These are phyloP conservation scores for Uria aalge DNA, from an alignment of 2,113 vertebrate species.

Conservation along the genomic window DNA sequence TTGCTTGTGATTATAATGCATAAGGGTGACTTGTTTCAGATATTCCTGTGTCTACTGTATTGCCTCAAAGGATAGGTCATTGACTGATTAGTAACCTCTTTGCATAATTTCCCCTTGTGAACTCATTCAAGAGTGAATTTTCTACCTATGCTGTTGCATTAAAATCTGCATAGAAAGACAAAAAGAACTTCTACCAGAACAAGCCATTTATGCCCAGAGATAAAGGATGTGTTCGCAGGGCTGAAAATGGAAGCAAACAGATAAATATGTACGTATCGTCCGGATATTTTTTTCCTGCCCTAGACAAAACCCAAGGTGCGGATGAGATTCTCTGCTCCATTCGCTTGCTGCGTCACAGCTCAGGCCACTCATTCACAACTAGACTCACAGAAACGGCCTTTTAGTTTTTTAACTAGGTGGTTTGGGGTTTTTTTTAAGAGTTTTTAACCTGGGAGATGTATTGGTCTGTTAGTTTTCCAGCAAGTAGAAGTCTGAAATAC, in stretches of 20 bases:
- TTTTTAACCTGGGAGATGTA: background rate
- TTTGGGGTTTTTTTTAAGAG: background rate
- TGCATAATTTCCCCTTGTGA: conserved; percentile 49
- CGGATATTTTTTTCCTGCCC: background rate
- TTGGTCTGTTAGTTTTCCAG: background rate
- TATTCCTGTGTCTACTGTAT: conserved; percentile 29
- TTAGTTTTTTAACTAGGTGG: background rate
- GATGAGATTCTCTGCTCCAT: background rate
- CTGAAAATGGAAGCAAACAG: conserved; percentile 22
- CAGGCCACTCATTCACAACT: background rate
- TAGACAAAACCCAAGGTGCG: background rate
- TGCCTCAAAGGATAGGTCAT: conserved; percentile 34
- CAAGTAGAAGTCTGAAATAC: background rate
- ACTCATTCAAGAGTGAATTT: conserved; percentile 40
- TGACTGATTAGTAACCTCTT: conserved; percentile 20
- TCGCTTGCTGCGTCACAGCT: fast-evolving
- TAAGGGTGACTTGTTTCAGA: conserved; percentile 32
- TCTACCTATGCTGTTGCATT: conserved; percentile 40
- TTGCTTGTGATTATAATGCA: conserved; percentile 12
- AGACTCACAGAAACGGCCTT: background rate
- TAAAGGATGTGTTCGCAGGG: background rate
- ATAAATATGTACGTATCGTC: background rate
- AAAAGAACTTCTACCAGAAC: conserved; percentile 44
- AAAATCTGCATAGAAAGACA: conserved; percentile 42
- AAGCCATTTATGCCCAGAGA: background rate